Percentiles rank a stretch among this genome's conserved stretches.
These are phyloP conservation scores for Furcula furcula DNA, from an alignment of 2,888 invertebrate genomes.

Conservation along the genomic window DNA sequence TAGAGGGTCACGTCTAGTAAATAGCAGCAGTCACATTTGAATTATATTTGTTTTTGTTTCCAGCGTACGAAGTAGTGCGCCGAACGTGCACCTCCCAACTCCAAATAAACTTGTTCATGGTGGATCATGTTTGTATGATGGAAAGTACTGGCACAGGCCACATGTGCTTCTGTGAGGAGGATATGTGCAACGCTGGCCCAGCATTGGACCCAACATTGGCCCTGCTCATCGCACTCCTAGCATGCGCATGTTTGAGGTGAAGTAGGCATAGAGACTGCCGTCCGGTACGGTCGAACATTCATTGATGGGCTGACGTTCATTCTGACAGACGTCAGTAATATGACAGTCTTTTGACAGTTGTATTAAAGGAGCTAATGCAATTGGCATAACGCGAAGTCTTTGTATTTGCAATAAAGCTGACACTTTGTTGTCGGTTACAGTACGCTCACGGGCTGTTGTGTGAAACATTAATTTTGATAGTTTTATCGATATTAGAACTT, in stretches of 20 bases:
- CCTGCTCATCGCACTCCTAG: slow-evolving; percentile 50
- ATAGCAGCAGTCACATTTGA: too few species aligned
- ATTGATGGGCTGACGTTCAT: background rate
- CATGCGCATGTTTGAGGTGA: slow-evolving; percentile 79
- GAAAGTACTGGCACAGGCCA: slow-evolving; percentile 98
- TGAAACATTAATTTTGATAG: too few species aligned
- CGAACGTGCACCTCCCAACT: slow-evolving; percentile 96
- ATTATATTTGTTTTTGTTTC: slow-evolving; percentile 49
- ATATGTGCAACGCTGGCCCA: slow-evolving; percentile 90
- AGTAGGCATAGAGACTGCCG: slow-evolving; percentile 55
- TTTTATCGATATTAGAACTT: too few species aligned
- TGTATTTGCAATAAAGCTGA: too few species aligned
- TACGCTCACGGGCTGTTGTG: too few species aligned
- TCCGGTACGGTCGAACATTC: slow-evolving; percentile 1
- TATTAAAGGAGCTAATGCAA: too few species aligned
- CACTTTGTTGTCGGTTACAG: too few species aligned
- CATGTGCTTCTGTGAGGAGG: slow-evolving; percentile 99
- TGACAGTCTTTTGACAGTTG: too few species aligned
- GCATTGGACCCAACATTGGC: slow-evolving; percentile 45
- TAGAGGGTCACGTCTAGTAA: too few species aligned
- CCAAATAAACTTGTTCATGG: slow-evolving; percentile 98
- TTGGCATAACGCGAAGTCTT: too few species aligned
- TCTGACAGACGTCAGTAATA: background rate
- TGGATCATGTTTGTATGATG: slow-evolving; percentile 99
- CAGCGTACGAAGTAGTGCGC: slow-evolving; percentile 95